Evolutionary conservation across 2,888 invertebrate species (phyloP).

Genomic region (Caenorhabditis macrosperma): DNA sequence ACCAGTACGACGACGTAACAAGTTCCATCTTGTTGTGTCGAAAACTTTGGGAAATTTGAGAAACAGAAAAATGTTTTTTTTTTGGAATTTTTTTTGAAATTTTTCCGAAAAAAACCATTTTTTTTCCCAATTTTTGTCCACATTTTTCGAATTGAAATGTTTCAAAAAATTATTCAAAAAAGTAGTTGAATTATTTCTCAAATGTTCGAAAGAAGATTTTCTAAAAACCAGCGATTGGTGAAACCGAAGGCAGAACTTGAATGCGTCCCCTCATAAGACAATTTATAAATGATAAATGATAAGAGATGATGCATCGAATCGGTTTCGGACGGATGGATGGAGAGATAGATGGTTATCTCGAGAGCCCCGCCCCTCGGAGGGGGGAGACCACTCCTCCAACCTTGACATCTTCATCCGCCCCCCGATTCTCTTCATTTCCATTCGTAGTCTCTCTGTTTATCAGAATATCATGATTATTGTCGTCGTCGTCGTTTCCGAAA

Average conservation of each 20-base stretch:
- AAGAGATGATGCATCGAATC: not conserved
- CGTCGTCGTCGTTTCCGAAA: not conserved
- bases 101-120: no score
- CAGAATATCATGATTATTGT: slow-evolving; percentile 10
- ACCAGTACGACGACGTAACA: no score
- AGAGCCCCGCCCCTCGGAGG: not conserved
- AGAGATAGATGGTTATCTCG: slow-evolving; percentile 34
- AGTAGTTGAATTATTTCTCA: no score
- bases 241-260: no score
- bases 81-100: not conserved
- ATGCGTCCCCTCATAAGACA: not conserved
- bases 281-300: not conserved
- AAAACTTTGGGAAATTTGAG: not conserved
- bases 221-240: not conserved
- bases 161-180: no score
- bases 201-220: no score
- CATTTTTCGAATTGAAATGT: no score
- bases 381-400: slow-evolving; percentile 23
- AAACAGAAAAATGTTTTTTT: no score
- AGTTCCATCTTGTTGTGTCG: not conserved
- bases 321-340: no score
- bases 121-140: not conserved
- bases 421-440: slow-evolving; percentile 10
- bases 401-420: slow-evolving; percentile 42
- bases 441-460: slow-evolving; percentile 6